Evolutionary conservation across 1,140 invertebrate genomes (phyloP).

Genomic region (Dreissena polymorpha): DNA sequence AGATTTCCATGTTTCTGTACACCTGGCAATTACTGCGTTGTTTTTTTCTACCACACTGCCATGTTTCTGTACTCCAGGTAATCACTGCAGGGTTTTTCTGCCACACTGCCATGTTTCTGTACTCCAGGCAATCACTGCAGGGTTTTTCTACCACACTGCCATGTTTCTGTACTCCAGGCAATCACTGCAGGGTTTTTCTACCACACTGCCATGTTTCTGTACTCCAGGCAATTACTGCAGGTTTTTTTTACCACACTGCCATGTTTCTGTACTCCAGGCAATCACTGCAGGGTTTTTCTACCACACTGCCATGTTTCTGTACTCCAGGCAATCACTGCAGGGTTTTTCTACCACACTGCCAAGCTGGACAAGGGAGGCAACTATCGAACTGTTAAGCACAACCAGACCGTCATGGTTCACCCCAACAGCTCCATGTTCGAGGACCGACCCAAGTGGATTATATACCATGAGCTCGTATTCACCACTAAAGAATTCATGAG

Average conservation of each 20-base stretch:
- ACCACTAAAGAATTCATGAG: slow-evolving; percentile 99
- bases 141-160: too few relatives aligned
- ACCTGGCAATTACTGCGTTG: too few relatives aligned
- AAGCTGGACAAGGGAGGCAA: slow-evolving; percentile 95
- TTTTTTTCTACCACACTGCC: background rate
- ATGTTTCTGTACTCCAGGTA: background rate
- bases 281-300: slow-evolving; percentile 99
- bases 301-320: slow-evolving; percentile 91
- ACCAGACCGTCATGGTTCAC: slow-evolving; percentile 97
- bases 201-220: too few relatives aligned
- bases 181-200: too few relatives aligned
- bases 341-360: slow-evolving; percentile 99
- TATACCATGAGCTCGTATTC: slow-evolving; percentile 98
- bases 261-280: slow-evolving; percentile 81
- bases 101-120: too few relatives aligned
- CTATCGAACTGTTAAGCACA: slow-evolving; percentile 98
- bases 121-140: too few relatives aligned
- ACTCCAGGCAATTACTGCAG: too few relatives aligned
- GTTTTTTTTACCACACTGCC: too few relatives aligned
- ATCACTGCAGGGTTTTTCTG: slow-evolving; percentile 1
- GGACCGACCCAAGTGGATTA: slow-evolving; percentile 96
- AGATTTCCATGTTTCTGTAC: too few relatives aligned
- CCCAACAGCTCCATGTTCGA: slow-evolving; percentile 98
- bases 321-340: slow-evolving; percentile 92
- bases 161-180: too few relatives aligned